Conservation (phyloP, 1,140 invertebrate species). For the Campoletis sonorensis region DNA sequence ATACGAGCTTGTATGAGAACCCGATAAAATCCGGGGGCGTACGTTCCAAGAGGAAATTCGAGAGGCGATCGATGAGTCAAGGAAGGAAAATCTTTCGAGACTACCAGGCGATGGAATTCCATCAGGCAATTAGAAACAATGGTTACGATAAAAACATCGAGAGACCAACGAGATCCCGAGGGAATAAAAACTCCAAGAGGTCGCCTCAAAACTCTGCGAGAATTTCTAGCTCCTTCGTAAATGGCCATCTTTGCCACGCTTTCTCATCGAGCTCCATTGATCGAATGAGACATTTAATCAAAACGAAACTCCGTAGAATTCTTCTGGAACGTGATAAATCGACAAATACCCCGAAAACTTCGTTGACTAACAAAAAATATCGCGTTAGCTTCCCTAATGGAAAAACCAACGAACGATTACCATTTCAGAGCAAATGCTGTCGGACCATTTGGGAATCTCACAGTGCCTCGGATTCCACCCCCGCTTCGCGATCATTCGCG, state of each 20-base stretch:
- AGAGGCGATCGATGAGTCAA: background rate
- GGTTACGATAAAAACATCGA: background rate
- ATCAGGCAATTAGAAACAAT: background rate
- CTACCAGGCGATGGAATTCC: background rate
- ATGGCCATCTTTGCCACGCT: background rate
- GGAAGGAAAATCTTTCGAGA: background rate
- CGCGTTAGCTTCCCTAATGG: slow-evolving; percentile 34
- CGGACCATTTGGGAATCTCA: slow-evolving; percentile 22
- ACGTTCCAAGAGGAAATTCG: slow-evolving; percentile 4
- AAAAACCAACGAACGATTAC: slow-evolving; percentile 20
- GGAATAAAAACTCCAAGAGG: background rate
- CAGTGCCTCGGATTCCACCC: slow-evolving; percentile 12
- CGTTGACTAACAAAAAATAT: slow-evolving; percentile 45
- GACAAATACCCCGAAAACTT: slow-evolving; percentile 38
- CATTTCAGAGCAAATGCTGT: background rate
- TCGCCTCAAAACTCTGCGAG: background rate
- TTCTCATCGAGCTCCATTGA: slow-evolving; percentile 45
- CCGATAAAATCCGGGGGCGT: background rate
- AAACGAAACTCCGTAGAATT: slow-evolving; percentile 51
- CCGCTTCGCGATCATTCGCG: background rate
- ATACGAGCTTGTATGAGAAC: slow-evolving; percentile 12
- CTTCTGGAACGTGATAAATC: slow-evolving; percentile 38
- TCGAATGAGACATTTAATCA: slow-evolving; percentile 54
- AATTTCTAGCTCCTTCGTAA: background rate
- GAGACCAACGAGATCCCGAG: background rate